Conservation (phyloP, 1,140 invertebrate genomes). For the Marisa cornuarietis region DNA sequence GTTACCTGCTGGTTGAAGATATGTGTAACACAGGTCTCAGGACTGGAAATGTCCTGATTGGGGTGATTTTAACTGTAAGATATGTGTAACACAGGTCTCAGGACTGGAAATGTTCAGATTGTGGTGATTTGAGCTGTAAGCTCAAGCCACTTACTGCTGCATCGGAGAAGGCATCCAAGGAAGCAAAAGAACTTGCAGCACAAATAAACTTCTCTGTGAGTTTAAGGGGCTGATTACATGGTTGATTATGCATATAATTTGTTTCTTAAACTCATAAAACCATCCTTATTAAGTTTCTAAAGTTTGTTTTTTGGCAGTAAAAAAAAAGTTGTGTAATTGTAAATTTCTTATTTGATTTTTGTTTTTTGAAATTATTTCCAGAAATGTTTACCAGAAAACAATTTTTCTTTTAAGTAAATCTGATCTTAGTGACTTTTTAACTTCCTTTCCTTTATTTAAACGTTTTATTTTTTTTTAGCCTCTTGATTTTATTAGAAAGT, state of each 20-base stretch:
- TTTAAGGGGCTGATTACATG: background rate
- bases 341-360: background rate
- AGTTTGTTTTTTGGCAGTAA: background rate
- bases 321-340: background rate
- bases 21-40: conserved; percentile 44
- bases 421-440: too few species aligned
- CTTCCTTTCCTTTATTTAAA: too few species aligned
- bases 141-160: conserved; percentile 57
- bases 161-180: conserved; percentile 55
- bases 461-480: too few species aligned
- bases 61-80: conserved; percentile 49
- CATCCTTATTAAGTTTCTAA: background rate
- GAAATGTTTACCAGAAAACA: background rate
- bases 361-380: background rate
- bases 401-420: too few species aligned
- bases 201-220: conserved; percentile 64
- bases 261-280: too few species aligned
- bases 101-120: conserved; percentile 62
- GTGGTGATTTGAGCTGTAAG: conserved; percentile 58
- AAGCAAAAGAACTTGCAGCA: conserved; percentile 62
- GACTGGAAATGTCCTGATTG: conserved; percentile 63
- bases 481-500: background rate
- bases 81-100: conserved; percentile 45
- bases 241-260: background rate
- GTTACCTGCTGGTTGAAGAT: too few species aligned